A percentile compares a stretch with the other conserved stretches of the same genome.
Evolutionary conservation across 2,797 vertebrate species (phyloP).

Genomic region (Poecilia velifera): DNA sequence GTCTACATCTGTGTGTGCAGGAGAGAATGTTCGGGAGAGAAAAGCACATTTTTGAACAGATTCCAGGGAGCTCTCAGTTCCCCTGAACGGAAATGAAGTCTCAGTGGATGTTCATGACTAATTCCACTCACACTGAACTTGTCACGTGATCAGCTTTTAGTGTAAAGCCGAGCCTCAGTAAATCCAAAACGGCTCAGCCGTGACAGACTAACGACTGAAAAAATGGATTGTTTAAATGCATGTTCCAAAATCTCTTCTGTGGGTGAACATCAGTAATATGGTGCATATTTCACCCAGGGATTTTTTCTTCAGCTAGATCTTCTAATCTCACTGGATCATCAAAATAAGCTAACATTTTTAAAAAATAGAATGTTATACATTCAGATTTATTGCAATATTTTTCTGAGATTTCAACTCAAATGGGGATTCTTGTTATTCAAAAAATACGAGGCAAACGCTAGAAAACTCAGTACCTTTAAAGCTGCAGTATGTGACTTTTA

Average conservation of each 20-base stretch:
- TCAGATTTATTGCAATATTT: too few relatives aligned
- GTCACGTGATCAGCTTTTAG: conserved; percentile 29
- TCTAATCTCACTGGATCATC: conserved; percentile 19
- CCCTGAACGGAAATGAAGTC: conserved; percentile 70
- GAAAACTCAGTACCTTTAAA: neutral
- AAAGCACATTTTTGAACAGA: conserved; percentile 59
- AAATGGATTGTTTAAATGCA: conserved; percentile 5
- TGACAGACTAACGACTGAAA: conserved; percentile 4
- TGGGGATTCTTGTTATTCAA: neutral
- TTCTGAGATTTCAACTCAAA: too few relatives aligned
- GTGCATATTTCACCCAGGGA: conserved; percentile 26
- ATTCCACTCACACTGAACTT: conserved; percentile 38
- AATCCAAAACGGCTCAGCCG: conserved; percentile 25
- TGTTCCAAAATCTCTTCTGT: conserved; percentile 7
- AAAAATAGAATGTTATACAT: neutral
- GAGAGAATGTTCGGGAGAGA: conserved; percentile 9
- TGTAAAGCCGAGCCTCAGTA: conserved; percentile 22
- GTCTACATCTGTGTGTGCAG: conserved; percentile 30
- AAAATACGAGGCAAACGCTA: neutral
- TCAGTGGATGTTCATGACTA: conserved; percentile 62
- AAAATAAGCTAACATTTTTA: conserved; percentile 20
- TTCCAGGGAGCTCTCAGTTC: conserved; percentile 66
- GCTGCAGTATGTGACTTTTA: too few relatives aligned
- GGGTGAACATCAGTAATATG: neutral
- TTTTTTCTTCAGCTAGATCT: conserved; percentile 32